Evolutionary conservation across 2,888 invertebrate species (phyloP), one percentile per base, ranked within the genome.

Genomic region (Globia sparganii): DNA sequence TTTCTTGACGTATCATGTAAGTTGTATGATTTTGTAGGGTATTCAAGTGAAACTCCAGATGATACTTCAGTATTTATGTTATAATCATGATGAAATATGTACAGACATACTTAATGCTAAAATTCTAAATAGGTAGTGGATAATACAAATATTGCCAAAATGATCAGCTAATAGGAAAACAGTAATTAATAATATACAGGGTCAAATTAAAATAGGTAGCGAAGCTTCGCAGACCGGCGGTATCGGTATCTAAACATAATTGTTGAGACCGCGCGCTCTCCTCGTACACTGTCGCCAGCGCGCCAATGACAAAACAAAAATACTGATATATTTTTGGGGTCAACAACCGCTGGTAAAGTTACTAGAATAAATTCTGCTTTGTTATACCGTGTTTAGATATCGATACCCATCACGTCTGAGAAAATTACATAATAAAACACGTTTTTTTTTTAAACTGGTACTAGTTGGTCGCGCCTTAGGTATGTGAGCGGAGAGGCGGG

Each of bases 81-180:
- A 68, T 68, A 68, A 37, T 68, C 58, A 68, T 58, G 37, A n/a
- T 68, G 21, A 68, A 68, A 58, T 68, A 68, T 68, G 11, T 68
- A 68, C 68, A 68, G 49, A 53, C 46, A 46, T 4, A 8, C 25
- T 37, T 68, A 58, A 28, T 37, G 4, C n/a, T 58, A 68, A 68
- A 58, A 58, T 58, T 58, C 58, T 68, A 68, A 68, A 37, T 37
- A 58, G 3, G 37, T 37, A 13, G 34, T n/a, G 5, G 13, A 58
- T 37, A n/a, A 4, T 68, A 68, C 58, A 68, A 58, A 68, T n/a
- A 58, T 58, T 37, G 58, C 1, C 58, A 58, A 58, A 58, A 58
- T 67, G 9, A 49, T 49, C 9, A 67, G 46, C 18, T 18, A 56
- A 37, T n/a, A 58, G 18, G 21, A 68, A 37, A 68, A 58, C 21